Conservation (phyloP, 2,113 vertebrate species). For the Gopherus evgoodei region DNA sequence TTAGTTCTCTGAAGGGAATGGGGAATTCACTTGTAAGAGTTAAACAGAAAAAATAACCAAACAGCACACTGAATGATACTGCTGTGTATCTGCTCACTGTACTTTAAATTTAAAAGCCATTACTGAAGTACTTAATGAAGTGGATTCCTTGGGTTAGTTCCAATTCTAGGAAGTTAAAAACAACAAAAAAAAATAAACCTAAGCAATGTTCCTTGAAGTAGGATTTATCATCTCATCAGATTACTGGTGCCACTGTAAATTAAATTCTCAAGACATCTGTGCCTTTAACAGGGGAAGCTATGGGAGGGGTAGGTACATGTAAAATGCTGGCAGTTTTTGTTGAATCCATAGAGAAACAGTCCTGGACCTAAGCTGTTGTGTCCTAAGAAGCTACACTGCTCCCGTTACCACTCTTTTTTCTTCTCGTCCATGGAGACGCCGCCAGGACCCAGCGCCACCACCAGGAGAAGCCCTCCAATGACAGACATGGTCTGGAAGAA, state of each 20-base stretch:
- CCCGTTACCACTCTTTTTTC: conserved; percentile 96
- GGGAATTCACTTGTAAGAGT: conserved; percentile 59
- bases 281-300: conserved; percentile 75
- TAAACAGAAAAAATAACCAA: conserved; percentile 45
- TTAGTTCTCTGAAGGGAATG: neutral
- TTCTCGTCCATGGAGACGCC: conserved; percentile 99
- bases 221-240: conserved; percentile 37
- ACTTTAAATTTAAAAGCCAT: conserved; percentile 51
- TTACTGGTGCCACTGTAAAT: conserved; percentile 75
- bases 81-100: conserved; percentile 72
- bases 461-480: conserved; percentile 94
- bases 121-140: conserved; percentile 51
- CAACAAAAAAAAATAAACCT: neutral
- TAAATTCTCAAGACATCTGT: conserved; percentile 78
- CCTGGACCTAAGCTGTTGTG: conserved; percentile 60
- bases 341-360: conserved; percentile 70
- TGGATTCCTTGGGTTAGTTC: conserved; percentile 64
- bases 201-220: conserved; percentile 52
- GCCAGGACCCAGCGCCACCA: conserved; percentile 96
- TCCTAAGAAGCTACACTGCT: conserved; percentile 56
- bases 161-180: conserved; percentile 63
- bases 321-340: conserved; percentile 76
- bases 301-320: conserved; percentile 51
- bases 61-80: conserved; percentile 47
- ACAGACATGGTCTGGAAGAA: conserved; percentile 99